Conservation (phyloP, 2,797 vertebrate genomes). For the Apogon hyalosoma region DNA sequence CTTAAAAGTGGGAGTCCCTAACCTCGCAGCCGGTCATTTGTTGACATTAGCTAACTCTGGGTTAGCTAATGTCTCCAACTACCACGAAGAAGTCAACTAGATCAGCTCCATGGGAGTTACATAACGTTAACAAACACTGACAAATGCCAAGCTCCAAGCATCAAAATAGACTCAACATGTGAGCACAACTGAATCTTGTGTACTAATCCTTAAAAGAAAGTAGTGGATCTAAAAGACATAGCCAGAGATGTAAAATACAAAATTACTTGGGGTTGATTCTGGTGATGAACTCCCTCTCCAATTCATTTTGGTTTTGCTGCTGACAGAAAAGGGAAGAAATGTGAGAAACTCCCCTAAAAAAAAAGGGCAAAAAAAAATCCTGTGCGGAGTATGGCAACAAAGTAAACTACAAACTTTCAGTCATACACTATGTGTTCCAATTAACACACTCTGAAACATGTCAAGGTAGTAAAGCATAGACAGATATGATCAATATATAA, state of each 20-base stretch:
- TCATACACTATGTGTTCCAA: conserved; percentile 19
- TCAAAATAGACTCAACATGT: no score
- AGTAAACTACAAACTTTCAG: conserved; percentile 37
- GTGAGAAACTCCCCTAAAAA: conserved; percentile 24
- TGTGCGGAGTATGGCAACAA: conserved; percentile 14
- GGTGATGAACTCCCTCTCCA: conserved; percentile 42
- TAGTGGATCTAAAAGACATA: background rate
- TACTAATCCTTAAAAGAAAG: no score
- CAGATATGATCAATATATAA: conserved; percentile 61
- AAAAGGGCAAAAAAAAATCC: conserved; percentile 18
- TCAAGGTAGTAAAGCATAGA: conserved; percentile 47
- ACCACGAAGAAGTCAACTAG: no score
- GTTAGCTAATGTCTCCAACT: no score
- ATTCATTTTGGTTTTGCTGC: conserved; percentile 81
- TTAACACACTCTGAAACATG: conserved; percentile 32
- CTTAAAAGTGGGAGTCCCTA: no score
- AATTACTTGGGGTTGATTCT: conserved; percentile 41
- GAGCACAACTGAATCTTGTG: no score
- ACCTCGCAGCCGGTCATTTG: no score
- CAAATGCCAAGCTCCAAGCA: no score
- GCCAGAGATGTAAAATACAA: conserved; percentile 22
- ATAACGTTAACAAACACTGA: no score
- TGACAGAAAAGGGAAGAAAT: conserved; percentile 50
- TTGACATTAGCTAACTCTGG: no score
- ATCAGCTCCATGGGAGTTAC: no score